Evolutionary conservation across 2,888 invertebrate genomes (phyloP), one percentile per base, ranked within the genome.

Genomic region (Polymixis flavicincta): DNA sequence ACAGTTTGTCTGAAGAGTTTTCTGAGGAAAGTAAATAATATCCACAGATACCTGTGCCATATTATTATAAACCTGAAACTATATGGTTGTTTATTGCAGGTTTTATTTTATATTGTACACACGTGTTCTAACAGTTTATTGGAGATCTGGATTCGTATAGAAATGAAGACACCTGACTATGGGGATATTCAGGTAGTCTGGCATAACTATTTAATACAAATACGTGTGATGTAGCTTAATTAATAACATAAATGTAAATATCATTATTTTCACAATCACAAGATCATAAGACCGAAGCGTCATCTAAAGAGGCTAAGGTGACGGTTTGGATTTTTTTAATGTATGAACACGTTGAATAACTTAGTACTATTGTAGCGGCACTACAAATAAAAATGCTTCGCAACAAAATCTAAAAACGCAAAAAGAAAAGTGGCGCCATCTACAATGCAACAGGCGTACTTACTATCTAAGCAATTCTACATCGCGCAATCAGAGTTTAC

Each of bases 101-200:
- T 72, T 42, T 50, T 74, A 11, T 72, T 17, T 72, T 74, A 60
- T 32, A 42, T 74, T 45, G 72, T 74, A 19, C 73, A 74, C 25
- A 74, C 73, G 1, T 52, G 28, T 72, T 60, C 60, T 13, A 73
- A 72, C 28, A 6, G 28, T 13, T 74, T 74, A 50, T 14, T 74
- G 22, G 73, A 74, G 14, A 52, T 72, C n/a, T 74, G 60, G 50
- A 4, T 74, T 28, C 73, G 73, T 45, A 42, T 72, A n/a, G 73
- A 72, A 28, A 52, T 45, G 73, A 72, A 72, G 14, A 14, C 72
- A n/a, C 22, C 72, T 22, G 55, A 45, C 19, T 19, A 9, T 7
- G 55, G 17, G 9, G 32, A 72, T 48, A 8, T 71, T 32, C 72
- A 72, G 71, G 72, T 72, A 72, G 71, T 25, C 9, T 55, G 7